A percentile compares a stretch with the other conserved stretches of the same genome.
phyloP scores from a whole-genome alignment of 2,888 invertebrate species.

The Drosophila peninsularis region DNA sequence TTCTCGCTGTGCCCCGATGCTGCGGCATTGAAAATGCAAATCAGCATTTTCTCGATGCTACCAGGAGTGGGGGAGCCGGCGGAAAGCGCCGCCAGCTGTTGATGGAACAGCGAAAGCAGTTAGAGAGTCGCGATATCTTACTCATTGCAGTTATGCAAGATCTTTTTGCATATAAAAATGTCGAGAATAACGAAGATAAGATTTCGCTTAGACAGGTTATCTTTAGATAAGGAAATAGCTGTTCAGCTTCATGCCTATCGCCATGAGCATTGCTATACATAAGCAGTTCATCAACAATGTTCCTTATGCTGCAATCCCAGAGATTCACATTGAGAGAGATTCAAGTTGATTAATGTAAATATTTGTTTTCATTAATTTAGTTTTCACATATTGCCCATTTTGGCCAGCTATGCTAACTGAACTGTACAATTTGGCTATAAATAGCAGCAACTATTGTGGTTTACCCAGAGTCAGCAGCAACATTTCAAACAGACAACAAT shows the following conservation, averaged over 20 bases:
- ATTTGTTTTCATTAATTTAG: constrained; percentile 11
- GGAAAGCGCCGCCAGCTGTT: constrained; percentile 13
- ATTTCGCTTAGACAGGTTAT: neutral
- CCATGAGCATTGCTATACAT: neutral
- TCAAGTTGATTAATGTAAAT: constrained; percentile 1
- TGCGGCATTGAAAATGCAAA: constrained; percentile 53
- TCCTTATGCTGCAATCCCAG: neutral
- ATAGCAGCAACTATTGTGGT: constrained; percentile 20
- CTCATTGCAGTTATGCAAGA: constrained; percentile 36
- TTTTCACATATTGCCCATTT: constrained; percentile 7
- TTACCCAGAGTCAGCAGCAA: constrained; percentile 43
- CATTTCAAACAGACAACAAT: constrained; percentile 37
- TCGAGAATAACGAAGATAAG: neutral
- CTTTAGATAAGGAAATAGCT: too few relatives aligned
- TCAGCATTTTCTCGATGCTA: constrained; percentile 16
- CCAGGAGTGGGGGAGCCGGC: neutral
- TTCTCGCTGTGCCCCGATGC: constrained; percentile 45
- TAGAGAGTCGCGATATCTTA: too few relatives aligned
- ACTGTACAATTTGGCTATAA: constrained; percentile 17
- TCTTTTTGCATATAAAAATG: constrained; percentile 2
- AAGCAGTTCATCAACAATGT: neutral
- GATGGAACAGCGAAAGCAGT: constrained; percentile 41
- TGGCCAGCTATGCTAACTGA: constrained; percentile 10
- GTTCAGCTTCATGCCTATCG: too few relatives aligned
- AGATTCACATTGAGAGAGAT: neutral